Percentiles rank a stretch among this genome's conserved stretches.
Evolutionary conservation across 2,888 invertebrate species (phyloP).

Genomic region (Taphrorychus bicolor): DNA sequence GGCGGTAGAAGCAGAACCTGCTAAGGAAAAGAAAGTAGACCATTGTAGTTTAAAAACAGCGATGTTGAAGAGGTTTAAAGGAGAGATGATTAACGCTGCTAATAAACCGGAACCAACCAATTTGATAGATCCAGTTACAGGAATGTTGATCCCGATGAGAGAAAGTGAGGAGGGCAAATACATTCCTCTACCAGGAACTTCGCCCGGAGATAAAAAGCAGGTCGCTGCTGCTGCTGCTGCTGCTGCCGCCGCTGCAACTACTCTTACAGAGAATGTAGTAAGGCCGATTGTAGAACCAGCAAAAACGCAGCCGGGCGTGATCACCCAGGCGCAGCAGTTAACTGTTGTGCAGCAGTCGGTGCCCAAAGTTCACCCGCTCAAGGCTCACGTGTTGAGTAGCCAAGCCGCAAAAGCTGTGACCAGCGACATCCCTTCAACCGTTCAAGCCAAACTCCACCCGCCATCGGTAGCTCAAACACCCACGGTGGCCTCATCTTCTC

Average conservation of each 20-base stretch:
- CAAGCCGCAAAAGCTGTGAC: conserved; percentile 58
- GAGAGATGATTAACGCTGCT: conserved; percentile 50
- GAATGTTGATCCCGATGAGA: conserved; percentile 72
- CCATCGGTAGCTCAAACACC: conserved; percentile 1
- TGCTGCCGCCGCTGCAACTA: too few relatives aligned
- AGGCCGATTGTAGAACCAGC: neutral
- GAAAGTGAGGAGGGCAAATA: conserved; percentile 75
- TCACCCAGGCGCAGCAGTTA: conserved; percentile 44
- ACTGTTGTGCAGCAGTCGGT: conserved; percentile 46
- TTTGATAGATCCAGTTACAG: conserved; percentile 78
- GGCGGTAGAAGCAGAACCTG: conserved; percentile 22
- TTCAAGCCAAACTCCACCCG: neutral
- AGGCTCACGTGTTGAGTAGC: conserved; percentile 69
- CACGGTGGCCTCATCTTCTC: conserved; percentile 16
- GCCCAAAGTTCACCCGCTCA: conserved; percentile 65
- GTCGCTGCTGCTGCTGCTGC: neutral
- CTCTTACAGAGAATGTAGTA: neutral
- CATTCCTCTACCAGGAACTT: conserved; percentile 63
- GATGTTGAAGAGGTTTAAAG: conserved; percentile 57
- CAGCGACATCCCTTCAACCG: conserved; percentile 36
- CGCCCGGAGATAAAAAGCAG: conserved; percentile 29
- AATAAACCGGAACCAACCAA: conserved; percentile 67
- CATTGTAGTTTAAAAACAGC: conserved; percentile 55
- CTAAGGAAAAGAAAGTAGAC: conserved; percentile 54
- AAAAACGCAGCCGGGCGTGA: conserved; percentile 39